A percentile compares a stretch with the other conserved stretches of the same genome.
Conservation (phyloP, 2,888 invertebrate species). For the Lasioglossum lativentre region DNA sequence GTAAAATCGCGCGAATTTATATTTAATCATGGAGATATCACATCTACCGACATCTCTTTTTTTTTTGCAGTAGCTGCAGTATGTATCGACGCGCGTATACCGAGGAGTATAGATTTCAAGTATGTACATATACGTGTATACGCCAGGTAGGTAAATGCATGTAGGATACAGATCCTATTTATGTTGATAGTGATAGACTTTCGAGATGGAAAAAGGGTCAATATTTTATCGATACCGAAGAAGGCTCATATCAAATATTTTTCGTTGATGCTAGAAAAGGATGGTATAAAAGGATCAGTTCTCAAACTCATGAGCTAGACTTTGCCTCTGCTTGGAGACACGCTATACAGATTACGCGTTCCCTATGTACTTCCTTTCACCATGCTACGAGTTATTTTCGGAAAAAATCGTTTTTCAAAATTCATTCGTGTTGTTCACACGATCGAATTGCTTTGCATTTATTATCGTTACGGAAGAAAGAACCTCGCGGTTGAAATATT, state of each 20-base stretch:
- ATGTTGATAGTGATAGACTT: conserved; percentile 46
- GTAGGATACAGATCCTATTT: conserved; percentile 40
- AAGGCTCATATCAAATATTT: conserved; percentile 29
- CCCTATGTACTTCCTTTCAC: not conserved
- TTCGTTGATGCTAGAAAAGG: conserved; percentile 24
- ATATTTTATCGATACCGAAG: conserved; percentile 44
- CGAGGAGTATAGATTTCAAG: conserved; percentile 29
- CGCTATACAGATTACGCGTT: not conserved
- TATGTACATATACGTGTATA: conserved; percentile 18
- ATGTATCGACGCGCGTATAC: not conserved
- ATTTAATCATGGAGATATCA: conserved; percentile 5
- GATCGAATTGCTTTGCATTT: not conserved
- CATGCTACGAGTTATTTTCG: not conserved
- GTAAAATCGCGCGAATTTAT: not conserved
- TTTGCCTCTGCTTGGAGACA: not conserved
- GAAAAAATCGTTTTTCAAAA: not conserved
- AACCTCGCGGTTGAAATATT: not conserved
- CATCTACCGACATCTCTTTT: not conserved
- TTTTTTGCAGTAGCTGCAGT: not conserved
- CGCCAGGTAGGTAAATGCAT: conserved; percentile 20
- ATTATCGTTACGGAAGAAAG: not conserved
- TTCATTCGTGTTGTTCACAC: not conserved
- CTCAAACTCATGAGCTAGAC: not conserved
- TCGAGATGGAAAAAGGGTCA: conserved; percentile 48
- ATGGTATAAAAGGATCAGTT: not conserved